Evolutionary conservation across 1,140 invertebrate species (phyloP), one percentile per base, ranked within the genome.

Genomic region (Lepidotrigona ventralis): DNA sequence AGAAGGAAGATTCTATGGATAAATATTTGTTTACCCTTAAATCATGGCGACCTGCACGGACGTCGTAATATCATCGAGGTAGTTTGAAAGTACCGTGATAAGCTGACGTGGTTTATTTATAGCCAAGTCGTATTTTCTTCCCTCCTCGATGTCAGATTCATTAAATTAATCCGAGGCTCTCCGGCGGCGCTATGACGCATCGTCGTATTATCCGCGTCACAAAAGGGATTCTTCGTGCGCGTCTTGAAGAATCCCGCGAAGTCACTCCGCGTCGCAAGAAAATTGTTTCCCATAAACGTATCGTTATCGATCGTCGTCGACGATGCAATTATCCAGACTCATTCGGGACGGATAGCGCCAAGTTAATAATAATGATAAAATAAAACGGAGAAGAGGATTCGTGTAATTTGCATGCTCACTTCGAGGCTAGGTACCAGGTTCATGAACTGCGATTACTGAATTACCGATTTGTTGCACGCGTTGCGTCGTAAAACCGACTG

Each of bases 61-160:
- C 33, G 53, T 82, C 84, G 81, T 75, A 78, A 89, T 85, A 90
- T 89, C 64, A 76, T 85, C 39, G 83, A 71, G 85, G 70, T 80
- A 73, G 86, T 87, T 89, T 26, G 88, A 85, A 90, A 89, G 84
- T 86, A 81, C 78, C 83, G 72, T 81, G 85, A 90, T 83, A 86
- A 90, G 88, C 83, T 75, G 74, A 85, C 82, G 54, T 26, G 78
- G 64, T 60, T 87, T 90, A 90, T 90, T 90, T 90, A 90, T 89
- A 81, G 88, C 86, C 78, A 6, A 74, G 81, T 74, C 82, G 56
- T 87, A 89, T 90, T 64, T 82, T 82, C 75, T 87, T 81, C 81
- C 79, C 79, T 75, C 83, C 51, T 79, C 64, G 83, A 78, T 81
- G 54, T 74, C 51, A 58, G 86, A 84, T 86, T 87, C 88, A 84